Base-by-base conservation (phyloP, 2,113 vertebrate species). In the Poeciliopsis occidentalis region DNA sequence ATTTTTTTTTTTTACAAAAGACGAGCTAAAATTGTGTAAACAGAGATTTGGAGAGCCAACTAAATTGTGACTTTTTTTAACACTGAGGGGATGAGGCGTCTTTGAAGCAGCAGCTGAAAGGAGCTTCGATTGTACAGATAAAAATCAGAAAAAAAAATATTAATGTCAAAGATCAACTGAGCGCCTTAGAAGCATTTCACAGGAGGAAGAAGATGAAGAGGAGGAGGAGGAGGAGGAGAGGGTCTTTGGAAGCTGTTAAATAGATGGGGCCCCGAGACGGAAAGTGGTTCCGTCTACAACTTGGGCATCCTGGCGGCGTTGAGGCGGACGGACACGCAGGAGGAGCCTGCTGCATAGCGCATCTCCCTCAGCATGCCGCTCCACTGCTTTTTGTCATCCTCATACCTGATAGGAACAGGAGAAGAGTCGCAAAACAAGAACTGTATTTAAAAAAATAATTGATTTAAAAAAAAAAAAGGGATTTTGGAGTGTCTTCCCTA, bases 381-480 rank as follows among this genome's bases (percentile, higher is more conserved):
- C 98, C 98, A 99, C 92, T 98, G 95, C 92, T 97, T 98, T 93
- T 96, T 98, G 75, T 97, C 97, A 0, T 97, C 97, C 82, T 99
- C 98, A 61, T 96, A 98, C 90, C 98, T 99, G 86, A 69, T n/a
- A 3, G 44, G 32, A 70, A 37, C 0, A 31, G 12, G 51, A 63
- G 17, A 4, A 70, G 12, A 29, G 68, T 83, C 29, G 73, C 31
- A 37, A 65, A 51, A 29, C 1, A 31, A 71, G 11, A 3, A 22
- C 41, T 34, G 44, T 19, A 19, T 47, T 12, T 0, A 3, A 37
- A 37, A 34, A 34, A 32, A 32, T 2, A 41, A 41, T 27, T 27
- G 27, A 27, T 27, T n/a, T n/a, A n/a, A n/a, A n/a, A n/a, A n/a
- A n/a, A n/a, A n/a, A n/a, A n/a, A n/a, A 6, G 17, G 44, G 17